phyloP scores from a whole-genome alignment of 2,888 invertebrate species.

The Muschampia plurimacula region DNA sequence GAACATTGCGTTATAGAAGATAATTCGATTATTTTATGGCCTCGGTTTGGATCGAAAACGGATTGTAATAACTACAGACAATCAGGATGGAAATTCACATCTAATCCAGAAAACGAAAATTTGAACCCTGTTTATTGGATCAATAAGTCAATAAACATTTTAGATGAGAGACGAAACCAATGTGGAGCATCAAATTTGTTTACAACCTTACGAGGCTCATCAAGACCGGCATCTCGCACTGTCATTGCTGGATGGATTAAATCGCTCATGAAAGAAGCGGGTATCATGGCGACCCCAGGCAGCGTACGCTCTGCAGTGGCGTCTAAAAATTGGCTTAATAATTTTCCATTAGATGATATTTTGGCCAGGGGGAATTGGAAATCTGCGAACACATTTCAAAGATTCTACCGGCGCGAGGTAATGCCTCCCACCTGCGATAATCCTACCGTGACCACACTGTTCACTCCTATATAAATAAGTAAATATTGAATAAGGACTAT shows the following conservation, averaged over 20 bases:
- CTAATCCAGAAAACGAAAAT: not conserved
- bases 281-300: not conserved
- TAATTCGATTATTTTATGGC: not conserved
- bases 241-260: not conserved
- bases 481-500: not conserved
- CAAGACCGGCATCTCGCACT: not conserved
- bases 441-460: too few species aligned
- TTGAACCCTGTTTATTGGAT: constrained; percentile 2
- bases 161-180: not conserved
- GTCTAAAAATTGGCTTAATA: not conserved
- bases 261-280: not conserved
- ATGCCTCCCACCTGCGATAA: not conserved
- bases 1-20: not conserved
- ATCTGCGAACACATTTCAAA: not conserved
- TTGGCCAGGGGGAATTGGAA: not conserved
- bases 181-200: not conserved
- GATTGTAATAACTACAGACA: constrained; percentile 1
- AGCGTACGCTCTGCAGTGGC: constrained; percentile 2
- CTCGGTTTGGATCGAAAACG: not conserved
- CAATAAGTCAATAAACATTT: not conserved
- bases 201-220: not conserved
- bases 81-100: not conserved
- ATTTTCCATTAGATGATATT: not conserved
- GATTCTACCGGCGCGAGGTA: not conserved
- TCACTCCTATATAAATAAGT: too few species aligned